Conservation (phyloP, 2,113 vertebrate species). For the Panthera tigris region DNA sequence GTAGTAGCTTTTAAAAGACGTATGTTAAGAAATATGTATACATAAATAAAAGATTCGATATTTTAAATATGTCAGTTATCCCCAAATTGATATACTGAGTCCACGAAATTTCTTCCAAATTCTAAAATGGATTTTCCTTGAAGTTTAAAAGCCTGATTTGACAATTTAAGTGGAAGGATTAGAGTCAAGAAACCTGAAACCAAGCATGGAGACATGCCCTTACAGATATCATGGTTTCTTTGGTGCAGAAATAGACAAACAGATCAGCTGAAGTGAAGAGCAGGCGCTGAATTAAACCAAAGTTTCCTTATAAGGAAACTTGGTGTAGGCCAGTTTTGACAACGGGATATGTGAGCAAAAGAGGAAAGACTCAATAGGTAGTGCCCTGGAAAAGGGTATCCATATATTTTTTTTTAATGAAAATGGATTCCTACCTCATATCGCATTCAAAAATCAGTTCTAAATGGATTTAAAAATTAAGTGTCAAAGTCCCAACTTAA, state of each 20-base stretch:
- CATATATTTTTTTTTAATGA: not conserved
- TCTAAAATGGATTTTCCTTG: not conserved
- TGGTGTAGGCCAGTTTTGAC: too few relatives aligned
- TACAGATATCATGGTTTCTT: not conserved
- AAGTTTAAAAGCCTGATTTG: not conserved
- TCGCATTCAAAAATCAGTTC: not conserved
- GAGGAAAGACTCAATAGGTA: not conserved
- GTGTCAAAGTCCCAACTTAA: not conserved
- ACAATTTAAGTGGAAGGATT: not conserved
- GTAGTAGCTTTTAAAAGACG: not conserved
- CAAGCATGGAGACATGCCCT: not conserved
- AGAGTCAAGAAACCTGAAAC: not conserved
- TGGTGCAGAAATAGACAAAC: not conserved
- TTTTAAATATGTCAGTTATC: not conserved
- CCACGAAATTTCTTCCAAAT: not conserved
- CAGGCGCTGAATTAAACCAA: not conserved
- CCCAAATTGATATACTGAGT: not conserved
- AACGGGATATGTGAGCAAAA: not conserved
- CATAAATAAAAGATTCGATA: not conserved
- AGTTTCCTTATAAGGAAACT: not conserved
- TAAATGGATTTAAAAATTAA: not conserved
- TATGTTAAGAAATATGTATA: not conserved
- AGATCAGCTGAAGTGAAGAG: not conserved
- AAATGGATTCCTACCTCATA: not conserved
- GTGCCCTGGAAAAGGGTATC: not conserved